Conservation (phyloP, 1,140 invertebrate species). For the Micrasema longulum region DNA sequence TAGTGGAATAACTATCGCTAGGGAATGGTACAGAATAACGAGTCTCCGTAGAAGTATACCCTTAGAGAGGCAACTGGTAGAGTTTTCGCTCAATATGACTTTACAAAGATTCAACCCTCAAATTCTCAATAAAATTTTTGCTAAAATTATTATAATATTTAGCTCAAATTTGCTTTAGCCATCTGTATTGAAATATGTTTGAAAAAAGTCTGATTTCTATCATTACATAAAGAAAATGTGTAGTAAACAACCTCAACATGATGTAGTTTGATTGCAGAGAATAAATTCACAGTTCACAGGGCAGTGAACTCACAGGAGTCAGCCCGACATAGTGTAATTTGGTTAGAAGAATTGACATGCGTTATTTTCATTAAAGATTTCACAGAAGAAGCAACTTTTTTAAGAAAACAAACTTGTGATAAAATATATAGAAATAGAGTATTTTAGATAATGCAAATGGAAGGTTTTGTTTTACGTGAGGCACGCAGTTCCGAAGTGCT, state of each 20-base stretch:
- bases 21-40: slow-evolving; percentile 12
- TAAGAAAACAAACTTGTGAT: slow-evolving; percentile 32
- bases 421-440: slow-evolving; percentile 33
- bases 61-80: slow-evolving; percentile 41
- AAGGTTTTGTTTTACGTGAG: slow-evolving; percentile 10
- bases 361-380: neutral
- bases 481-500: neutral
- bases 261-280: neutral
- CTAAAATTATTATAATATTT: slow-evolving; percentile 16
- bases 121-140: slow-evolving; percentile 19
- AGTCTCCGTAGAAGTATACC: slow-evolving; percentile 29
- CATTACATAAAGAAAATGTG: slow-evolving; percentile 17
- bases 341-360: neutral
- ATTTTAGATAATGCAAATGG: slow-evolving; percentile 16
- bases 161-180: slow-evolving; percentile 27
- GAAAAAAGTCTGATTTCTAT: slow-evolving; percentile 41
- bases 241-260: neutral
- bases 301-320: slow-evolving; percentile 7
- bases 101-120: neutral
- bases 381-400: neutral
- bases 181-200: slow-evolving; percentile 21
- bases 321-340: neutral
- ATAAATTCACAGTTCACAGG: slow-evolving; percentile 5
- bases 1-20: slow-evolving; percentile 36
- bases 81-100: slow-evolving; percentile 41